Evolutionary conservation across 1,140 invertebrate genomes (phyloP).

Genomic region (Papilio polyxenes): DNA sequence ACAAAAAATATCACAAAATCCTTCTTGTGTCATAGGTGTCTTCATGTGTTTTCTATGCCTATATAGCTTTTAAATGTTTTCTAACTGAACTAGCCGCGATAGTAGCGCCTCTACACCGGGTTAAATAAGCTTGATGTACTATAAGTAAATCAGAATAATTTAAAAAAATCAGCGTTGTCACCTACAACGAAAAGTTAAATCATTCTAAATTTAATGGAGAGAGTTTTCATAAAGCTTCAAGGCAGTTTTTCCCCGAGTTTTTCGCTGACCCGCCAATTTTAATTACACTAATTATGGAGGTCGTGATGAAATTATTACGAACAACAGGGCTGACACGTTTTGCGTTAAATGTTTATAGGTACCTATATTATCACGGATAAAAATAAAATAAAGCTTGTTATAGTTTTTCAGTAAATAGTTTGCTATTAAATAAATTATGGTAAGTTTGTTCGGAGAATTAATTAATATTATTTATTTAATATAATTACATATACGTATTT

Average conservation of each 20-base stretch:
- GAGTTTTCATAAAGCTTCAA: conserved; percentile 19
- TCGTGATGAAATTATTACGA: conserved; percentile 21
- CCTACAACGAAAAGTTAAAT: conserved; percentile 14
- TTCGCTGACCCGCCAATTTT: conserved; percentile 36
- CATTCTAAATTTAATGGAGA: conserved; percentile 18
- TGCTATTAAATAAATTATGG: too few species aligned
- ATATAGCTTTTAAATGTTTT: too few species aligned
- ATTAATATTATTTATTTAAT: too few species aligned
- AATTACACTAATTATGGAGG: conserved; percentile 36
- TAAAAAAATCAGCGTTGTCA: neutral
- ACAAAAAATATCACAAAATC: too few species aligned
- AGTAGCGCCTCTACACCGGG: too few species aligned
- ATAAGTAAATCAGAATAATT: too few species aligned
- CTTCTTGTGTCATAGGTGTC: too few species aligned
- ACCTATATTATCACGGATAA: neutral
- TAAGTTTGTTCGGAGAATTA: too few species aligned
- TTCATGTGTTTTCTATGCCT: too few species aligned
- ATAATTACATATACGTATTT: too few species aligned
- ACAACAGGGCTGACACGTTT: neutral
- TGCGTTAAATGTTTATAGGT: neutral
- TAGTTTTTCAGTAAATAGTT: neutral
- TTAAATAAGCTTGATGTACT: too few species aligned
- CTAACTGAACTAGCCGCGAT: too few species aligned
- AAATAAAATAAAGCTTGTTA: neutral
- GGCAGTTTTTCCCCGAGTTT: neutral